Evolutionary conservation across 2,797 vertebrate genomes (phyloP), one percentile per base, ranked within the genome.

Genomic region (Malurus leucopterus): DNA sequence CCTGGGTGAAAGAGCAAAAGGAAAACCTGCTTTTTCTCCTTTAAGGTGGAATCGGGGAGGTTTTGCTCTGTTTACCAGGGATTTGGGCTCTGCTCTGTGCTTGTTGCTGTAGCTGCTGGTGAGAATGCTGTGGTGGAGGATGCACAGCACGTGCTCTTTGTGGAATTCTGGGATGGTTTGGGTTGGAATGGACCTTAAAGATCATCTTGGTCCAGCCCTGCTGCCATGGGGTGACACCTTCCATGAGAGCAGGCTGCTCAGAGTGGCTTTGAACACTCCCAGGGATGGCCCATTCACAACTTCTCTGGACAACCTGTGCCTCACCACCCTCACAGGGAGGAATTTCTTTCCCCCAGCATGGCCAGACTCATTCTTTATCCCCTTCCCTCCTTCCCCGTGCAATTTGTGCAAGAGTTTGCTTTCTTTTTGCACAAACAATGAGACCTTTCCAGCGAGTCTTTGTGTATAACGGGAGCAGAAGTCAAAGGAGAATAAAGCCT

Each of bases 401-500:
- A 51, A 19, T 63, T 69, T 68, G 82, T 83, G 76, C 55, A 55
- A 84, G 38, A 73, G 57, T 4, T 12, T 49, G 32, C 24, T 75
- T 43, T 21, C 3, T 15, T 59, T 49, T 12, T 55, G 23, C 55
- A 50, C 44, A 81, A 86, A 87, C 74, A 73, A 40, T 20, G 47
- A 76, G 73, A 90, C 73, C 69, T 88, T 93, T 91, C 62, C 36
- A 61, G 43, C 4, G 18, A 65, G 43, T 44, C 79, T 82, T 68
- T 44, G n/a, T 63, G 58, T 23, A 13, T 29, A 80, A 77, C 11
- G 40, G 62, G 82, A 93, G 53, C 41, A 80, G 40, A 62, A 91
- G 50, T 92, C 72, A 79, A 46, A 41, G 75, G 27, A 59, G 54
- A 80, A 88, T 84, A 68, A 92, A 92, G 58, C 78, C 72, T 91